phyloP scores from a whole-genome alignment of 2,888 invertebrate genomes.

The Rhamnusium bicolor region DNA sequence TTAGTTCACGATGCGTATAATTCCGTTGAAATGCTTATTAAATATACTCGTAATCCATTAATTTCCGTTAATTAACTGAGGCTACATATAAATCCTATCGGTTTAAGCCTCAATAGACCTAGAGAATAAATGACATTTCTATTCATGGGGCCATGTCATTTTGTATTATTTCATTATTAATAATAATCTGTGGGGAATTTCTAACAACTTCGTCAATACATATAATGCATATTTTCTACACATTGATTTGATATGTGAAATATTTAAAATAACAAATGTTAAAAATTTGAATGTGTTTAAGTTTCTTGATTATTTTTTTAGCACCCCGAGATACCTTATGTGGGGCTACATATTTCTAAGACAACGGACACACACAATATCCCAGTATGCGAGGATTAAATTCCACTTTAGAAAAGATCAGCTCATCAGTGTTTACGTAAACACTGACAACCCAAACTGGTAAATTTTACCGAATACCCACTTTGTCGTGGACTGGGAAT shows the following conservation, averaged over 20 bases:
- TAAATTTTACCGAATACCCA: too few relatives aligned
- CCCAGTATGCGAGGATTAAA: too few relatives aligned
- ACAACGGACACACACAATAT: too few relatives aligned
- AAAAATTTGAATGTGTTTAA: too few relatives aligned
- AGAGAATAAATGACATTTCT: constrained; percentile 32
- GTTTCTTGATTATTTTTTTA: too few relatives aligned
- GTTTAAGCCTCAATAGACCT: constrained; percentile 35
- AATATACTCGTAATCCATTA: constrained; percentile 56
- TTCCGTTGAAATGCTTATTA: constrained; percentile 52
- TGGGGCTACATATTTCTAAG: too few relatives aligned
- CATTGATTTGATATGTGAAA: not conserved
- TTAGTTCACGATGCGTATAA: constrained; percentile 51
- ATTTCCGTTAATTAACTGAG: constrained; percentile 56
- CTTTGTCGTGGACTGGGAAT: too few relatives aligned
- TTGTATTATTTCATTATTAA: constrained; percentile 32
- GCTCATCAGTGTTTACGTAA: too few relatives aligned
- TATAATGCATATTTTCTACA: not conserved
- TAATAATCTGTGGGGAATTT: constrained; percentile 8
- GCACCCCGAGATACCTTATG: too few relatives aligned
- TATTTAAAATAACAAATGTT: not conserved
- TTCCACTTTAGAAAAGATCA: too few relatives aligned
- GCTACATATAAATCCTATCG: constrained; percentile 47
- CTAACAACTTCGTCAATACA: not conserved
- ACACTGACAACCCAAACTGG: too few relatives aligned
- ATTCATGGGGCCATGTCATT: constrained; percentile 30